Evolutionary conservation across 1,140 invertebrate species (phyloP).

Genomic region (Physella acuta): DNA sequence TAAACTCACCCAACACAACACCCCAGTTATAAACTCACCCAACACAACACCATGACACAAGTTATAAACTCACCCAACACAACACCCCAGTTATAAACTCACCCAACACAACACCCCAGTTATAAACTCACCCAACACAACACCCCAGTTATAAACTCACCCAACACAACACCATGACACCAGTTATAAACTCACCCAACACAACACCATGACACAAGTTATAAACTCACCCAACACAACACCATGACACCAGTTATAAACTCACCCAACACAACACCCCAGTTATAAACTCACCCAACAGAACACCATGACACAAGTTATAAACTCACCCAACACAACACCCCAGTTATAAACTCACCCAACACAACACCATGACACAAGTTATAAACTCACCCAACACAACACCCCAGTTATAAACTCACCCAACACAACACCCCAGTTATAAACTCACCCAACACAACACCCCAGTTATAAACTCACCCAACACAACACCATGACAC

Average conservation of each 20-base stretch:
- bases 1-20: conserved; percentile 83
- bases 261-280: conserved; percentile 43
- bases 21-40: conserved; percentile 3
- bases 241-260: conserved; percentile 35
- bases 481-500: conserved; percentile 33
- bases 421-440: conserved; percentile 88
- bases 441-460: conserved; percentile 4
- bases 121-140: conserved; percentile 4
- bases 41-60: conserved; percentile 33
- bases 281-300: conserved; percentile 80
- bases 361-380: conserved; percentile 33
- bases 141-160: conserved; percentile 7
- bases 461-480: conserved; percentile 7
- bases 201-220: too few relatives aligned
- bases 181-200: conserved; percentile 31
- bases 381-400: conserved; percentile 31
- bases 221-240: conserved; percentile 5
- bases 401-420: conserved; percentile 67
- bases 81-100: conserved; percentile 67
- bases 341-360: conserved; percentile 8
- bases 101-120: conserved; percentile 88
- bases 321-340: conserved; percentile 3
- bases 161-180: conserved; percentile 33
- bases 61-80: conserved; percentile 31
- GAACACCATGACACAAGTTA: too few relatives aligned